phyloP scores from a whole-genome alignment of 2,113 vertebrate species.

The Aythya baeri region DNA sequence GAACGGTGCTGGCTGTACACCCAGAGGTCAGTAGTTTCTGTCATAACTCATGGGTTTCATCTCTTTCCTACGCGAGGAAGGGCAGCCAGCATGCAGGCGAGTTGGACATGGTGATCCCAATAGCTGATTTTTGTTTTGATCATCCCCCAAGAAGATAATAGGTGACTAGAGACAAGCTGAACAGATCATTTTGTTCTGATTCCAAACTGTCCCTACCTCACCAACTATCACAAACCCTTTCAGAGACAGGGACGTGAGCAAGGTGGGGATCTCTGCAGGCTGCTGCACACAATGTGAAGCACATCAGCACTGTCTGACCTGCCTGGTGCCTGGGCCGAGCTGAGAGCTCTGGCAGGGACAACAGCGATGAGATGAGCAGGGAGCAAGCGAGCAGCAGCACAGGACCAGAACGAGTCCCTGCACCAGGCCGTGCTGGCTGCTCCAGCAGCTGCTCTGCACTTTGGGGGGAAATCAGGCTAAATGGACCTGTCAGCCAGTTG shows the following conservation, averaged over 20 bases:
- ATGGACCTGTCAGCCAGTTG: fast-evolving
- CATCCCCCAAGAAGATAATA: background rate
- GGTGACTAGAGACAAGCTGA: background rate
- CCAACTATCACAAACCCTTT: background rate
- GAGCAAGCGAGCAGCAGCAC: fast-evolving
- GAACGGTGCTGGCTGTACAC: background rate
- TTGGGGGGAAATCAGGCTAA: fast-evolving
- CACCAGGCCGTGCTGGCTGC: no score
- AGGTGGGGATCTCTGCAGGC: background rate
- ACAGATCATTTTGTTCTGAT: background rate
- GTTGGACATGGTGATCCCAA: background rate
- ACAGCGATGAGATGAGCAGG: background rate
- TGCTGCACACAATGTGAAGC: fast-evolving
- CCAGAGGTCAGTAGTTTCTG: background rate
- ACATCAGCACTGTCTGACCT: fast-evolving
- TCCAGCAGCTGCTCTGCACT: background rate
- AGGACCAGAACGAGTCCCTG: background rate
- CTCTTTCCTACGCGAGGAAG: background rate
- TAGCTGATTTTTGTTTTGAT: no score
- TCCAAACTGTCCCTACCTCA: background rate
- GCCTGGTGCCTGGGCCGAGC: background rate
- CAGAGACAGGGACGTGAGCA: fast-evolving
- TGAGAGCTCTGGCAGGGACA: background rate
- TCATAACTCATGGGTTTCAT: background rate
- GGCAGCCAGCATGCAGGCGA: background rate